These are phyloP conservation scores for Taenioides sp. DNA, from an alignment of 2,797 vertebrate species.

Conservation along the genomic window DNA sequence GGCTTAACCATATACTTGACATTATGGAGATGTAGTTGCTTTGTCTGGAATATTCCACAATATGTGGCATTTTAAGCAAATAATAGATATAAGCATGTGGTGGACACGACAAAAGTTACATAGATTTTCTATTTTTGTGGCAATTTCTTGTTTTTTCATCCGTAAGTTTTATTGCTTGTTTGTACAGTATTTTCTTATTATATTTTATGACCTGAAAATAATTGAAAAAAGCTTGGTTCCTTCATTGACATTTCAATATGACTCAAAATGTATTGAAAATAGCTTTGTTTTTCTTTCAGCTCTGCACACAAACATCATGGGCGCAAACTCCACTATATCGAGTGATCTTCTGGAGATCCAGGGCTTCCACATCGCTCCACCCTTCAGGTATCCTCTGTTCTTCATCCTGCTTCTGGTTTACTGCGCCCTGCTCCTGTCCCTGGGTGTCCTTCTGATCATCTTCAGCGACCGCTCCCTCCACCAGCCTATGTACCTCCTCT, in stretches of 20 bases:
- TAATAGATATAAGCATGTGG: too few species aligned
- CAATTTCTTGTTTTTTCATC: too few species aligned
- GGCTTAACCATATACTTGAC: too few species aligned
- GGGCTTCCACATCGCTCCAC: conserved; percentile 56
- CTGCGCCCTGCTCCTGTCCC: conserved; percentile 51
- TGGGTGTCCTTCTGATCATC: conserved; percentile 58
- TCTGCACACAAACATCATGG: conserved; percentile 46
- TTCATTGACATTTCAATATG: neutral
- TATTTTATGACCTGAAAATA: too few species aligned
- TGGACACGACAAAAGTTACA: too few species aligned
- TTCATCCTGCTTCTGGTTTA: conserved; percentile 63
- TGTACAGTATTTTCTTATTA: too few species aligned
- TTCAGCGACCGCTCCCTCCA: conserved; percentile 71
- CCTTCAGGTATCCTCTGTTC: conserved; percentile 57
- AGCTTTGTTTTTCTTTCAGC: conserved; percentile 16
- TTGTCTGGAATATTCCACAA: too few species aligned
- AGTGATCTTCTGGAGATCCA: conserved; percentile 53
- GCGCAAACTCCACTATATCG: conserved; percentile 44
- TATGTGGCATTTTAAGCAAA: too few species aligned
- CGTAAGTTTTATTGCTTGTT: too few species aligned
- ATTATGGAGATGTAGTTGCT: too few species aligned
- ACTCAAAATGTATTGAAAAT: neutral
- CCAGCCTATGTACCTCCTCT: conserved; percentile 83
- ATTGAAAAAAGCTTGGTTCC: too few species aligned
- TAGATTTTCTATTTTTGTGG: too few species aligned